phyloP scores from a whole-genome alignment of 2,888 invertebrate genomes.

The Drosophila peninsularis region DNA sequence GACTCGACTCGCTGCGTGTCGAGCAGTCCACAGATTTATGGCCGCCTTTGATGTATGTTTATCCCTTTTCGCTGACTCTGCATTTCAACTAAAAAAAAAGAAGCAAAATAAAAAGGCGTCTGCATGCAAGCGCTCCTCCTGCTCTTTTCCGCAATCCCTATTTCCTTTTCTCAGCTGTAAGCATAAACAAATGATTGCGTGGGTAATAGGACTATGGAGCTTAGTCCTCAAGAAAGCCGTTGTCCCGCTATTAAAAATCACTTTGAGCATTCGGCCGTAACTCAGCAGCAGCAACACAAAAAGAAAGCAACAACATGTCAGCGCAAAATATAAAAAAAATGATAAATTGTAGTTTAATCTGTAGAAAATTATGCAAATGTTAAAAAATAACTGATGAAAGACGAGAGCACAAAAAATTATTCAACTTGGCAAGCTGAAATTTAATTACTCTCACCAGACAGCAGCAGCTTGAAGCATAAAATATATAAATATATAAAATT shows the following conservation, averaged over 20 bases:
- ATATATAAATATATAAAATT: too few relatives aligned
- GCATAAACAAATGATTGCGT: constrained; percentile 57
- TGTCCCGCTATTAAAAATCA: constrained; percentile 74
- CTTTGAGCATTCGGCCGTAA: constrained; percentile 71
- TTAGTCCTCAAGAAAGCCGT: constrained; percentile 50
- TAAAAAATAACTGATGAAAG: constrained; percentile 46
- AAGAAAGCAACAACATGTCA: constrained; percentile 45
- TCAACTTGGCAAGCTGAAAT: background rate
- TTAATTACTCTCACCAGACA: constrained; percentile 20
- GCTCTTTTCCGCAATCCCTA: constrained; percentile 30
- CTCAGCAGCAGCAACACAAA: constrained; percentile 22
- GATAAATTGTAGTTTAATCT: constrained; percentile 80
- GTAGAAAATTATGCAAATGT: constrained; percentile 75
- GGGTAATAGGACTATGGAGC: constrained; percentile 46
- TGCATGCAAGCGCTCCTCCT: constrained; percentile 13
- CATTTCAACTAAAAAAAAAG: constrained; percentile 17
- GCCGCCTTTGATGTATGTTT: constrained; percentile 65
- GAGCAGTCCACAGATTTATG: constrained; percentile 62
- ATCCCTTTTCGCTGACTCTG: constrained; percentile 66
- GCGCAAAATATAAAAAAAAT: constrained; percentile 55
- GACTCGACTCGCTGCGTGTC: constrained; percentile 12
- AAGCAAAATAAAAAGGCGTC: constrained; percentile 5
- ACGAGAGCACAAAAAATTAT: background rate
- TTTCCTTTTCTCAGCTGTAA: constrained; percentile 19
- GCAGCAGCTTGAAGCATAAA: too few relatives aligned